These are phyloP conservation scores for Tiliqua scincoides DNA, from an alignment of 2,113 vertebrate genomes.

Conservation along the genomic window DNA sequence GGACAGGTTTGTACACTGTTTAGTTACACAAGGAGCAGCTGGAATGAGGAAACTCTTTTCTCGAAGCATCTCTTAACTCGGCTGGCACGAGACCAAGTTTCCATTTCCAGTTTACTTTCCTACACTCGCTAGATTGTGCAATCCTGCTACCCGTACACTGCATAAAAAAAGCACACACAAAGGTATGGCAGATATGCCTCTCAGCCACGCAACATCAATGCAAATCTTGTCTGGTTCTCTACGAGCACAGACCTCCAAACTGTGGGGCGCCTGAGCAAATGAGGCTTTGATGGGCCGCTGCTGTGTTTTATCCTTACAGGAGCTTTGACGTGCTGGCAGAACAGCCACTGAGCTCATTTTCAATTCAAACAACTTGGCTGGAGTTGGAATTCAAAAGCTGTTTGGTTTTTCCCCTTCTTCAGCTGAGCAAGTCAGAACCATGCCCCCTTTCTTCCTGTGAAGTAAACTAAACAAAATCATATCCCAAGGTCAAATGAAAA, in stretches of 20 bases:
- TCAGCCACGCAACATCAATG: rapidly evolving
- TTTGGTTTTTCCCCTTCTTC: neutral
- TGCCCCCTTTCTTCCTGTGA: neutral
- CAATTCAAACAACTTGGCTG: neutral
- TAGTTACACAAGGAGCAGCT: neutral
- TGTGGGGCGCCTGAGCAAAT: conserved; percentile 20
- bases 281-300: neutral
- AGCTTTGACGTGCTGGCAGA: conserved; percentile 22
- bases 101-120: neutral
- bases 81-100: conserved; percentile 14
- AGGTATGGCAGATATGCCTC: neutral
- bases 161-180: conserved; percentile 8
- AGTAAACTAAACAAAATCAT: neutral
- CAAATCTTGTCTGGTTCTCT: neutral
- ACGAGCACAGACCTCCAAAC: neutral
- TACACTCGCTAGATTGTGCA: neutral
- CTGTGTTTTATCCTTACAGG: neutral
- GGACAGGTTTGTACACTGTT: conserved; percentile 10
- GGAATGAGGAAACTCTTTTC: conserved; percentile 6
- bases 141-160: neutral
- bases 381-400: neutral
- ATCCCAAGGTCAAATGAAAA: neutral
- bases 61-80: neutral
- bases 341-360: neutral
- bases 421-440: neutral